Percentiles rank a stretch among this genome's conserved stretches.
Conservation (phyloP, 2,888 invertebrate species). For the Tipula unca region DNA sequence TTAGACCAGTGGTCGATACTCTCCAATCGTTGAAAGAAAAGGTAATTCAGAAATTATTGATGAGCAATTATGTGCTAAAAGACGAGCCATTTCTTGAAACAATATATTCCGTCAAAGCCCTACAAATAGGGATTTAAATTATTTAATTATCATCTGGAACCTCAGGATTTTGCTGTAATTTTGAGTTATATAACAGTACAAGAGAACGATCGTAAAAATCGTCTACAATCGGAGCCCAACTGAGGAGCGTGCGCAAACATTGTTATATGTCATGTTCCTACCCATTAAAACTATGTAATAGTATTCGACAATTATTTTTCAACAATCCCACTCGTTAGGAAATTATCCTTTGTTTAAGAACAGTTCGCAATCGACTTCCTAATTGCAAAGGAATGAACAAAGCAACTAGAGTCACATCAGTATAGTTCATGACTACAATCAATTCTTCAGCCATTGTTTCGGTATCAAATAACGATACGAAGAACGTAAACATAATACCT, state of each 20-base stretch:
- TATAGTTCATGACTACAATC: neutral
- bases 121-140: constrained; percentile 29
- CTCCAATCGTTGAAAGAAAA: neutral
- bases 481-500: neutral
- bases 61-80: neutral
- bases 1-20: neutral
- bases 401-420: neutral
- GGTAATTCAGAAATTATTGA: neutral
- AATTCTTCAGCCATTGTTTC: neutral
- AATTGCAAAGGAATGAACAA: neutral
- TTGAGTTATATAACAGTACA: constrained; percentile 27
- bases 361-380: neutral
- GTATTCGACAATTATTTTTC: neutral
- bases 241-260: no score
- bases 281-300: neutral
- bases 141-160: neutral
- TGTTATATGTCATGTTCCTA: constrained; percentile 23
- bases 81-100: neutral
- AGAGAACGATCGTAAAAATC: constrained; percentile 23
- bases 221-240: constrained; percentile 24
- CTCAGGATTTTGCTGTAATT: constrained; percentile 27
- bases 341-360: neutral
- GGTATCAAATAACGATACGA: neutral
- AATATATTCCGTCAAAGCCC: constrained; percentile 25
- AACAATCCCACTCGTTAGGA: neutral